Base-by-base conservation (phyloP, 2,797 vertebrate genomes). In the Lates japonicus region DNA sequence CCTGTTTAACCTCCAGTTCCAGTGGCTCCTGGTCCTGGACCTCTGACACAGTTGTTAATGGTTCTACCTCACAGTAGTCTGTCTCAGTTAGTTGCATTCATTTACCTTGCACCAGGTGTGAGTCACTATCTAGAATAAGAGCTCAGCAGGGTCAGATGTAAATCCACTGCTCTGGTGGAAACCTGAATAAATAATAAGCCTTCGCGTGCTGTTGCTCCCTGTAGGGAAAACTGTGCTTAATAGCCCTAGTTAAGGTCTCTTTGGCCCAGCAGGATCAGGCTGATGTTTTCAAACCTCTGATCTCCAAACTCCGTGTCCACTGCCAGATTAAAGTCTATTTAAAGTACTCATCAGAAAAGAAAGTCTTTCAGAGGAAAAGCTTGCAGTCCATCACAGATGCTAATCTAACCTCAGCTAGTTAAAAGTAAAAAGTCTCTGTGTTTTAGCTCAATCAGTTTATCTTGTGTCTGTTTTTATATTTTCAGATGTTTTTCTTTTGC, bases 101-200 rank as follows among this genome's bases (percentile, higher is more conserved):
- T 63, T 22, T 25, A 22, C 31, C 22, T 54, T 52, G 14, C 13
- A 58, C 62, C 37, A 64, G 61, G 63, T 61, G 31, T 25, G 13
- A 58, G 25, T 57, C 35, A 22, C 59, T 33, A 19, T 14, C 19
- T 5, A 5, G 31, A 71, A 37, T 61, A 29, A 58, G n/a, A 67
- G 58, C 33, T 22, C 41, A 66, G 76, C 59, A 44, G 54, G 31
- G 11, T 77, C 55, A 19, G 58, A 64, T 73, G 37, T 72, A 52
- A 65, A 57, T 37, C 48, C 12, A 3, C 44, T 6, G 33, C 70
- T 66, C 48, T 16, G 48, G 29, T 19, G 9, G 12, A 35, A 80
- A 73, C 44, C 64, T 70, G 66, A 78, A 68, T 64, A 69, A 63
- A 58, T 74, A 65, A 78, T 70, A 17, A 57, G 12, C 55, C 33